A percentile compares a stretch with the other conserved stretches of the same genome.
Conservation (phyloP, 2,888 invertebrate species). For the Chymomyza procnemis region DNA sequence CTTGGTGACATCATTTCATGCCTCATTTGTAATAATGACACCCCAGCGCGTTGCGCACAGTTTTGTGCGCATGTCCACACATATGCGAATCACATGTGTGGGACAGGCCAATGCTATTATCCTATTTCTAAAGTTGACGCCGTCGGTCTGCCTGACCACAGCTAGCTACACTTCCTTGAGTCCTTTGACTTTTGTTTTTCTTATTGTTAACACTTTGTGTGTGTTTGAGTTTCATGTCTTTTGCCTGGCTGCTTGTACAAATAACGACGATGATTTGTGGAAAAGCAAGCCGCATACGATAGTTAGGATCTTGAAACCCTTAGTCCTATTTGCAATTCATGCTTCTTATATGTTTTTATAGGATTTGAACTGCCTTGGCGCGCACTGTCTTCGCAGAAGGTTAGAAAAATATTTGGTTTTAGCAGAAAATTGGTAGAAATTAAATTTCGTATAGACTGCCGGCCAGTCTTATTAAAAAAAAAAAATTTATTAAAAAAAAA, state of each 20-base stretch:
- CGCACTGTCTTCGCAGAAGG: constrained; percentile 40
- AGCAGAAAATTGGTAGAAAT: constrained; percentile 68
- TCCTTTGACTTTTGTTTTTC: constrained; percentile 55
- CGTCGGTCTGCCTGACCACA: constrained; percentile 5
- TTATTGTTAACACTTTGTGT: constrained; percentile 62
- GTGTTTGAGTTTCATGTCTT: constrained; percentile 7
- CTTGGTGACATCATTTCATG: constrained; percentile 76
- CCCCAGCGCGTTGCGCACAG: constrained; percentile 36
- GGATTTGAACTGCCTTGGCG: constrained; percentile 56
- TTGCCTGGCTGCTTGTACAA: constrained; percentile 62
- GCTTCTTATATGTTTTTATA: constrained; percentile 66
- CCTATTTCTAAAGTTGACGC: constrained; percentile 30
- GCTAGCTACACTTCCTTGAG: constrained; percentile 19
- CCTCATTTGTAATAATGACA: constrained; percentile 71
- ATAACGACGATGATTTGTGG: constrained; percentile 67
- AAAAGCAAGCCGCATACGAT: constrained; percentile 24
- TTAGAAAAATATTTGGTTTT: constrained; percentile 65
- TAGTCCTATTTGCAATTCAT: constrained; percentile 70
- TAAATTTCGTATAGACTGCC: constrained; percentile 66
- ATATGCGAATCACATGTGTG: constrained; percentile 71
- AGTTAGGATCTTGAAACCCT: constrained; percentile 7
- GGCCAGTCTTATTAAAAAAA: constrained; percentile 71
- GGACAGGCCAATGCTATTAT: constrained; percentile 45
- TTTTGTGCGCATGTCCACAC: constrained; percentile 24
- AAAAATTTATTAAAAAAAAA: constrained; percentile 49